Conservation (phyloP, 2,113 vertebrate species). For the Ciconia maguari region DNA sequence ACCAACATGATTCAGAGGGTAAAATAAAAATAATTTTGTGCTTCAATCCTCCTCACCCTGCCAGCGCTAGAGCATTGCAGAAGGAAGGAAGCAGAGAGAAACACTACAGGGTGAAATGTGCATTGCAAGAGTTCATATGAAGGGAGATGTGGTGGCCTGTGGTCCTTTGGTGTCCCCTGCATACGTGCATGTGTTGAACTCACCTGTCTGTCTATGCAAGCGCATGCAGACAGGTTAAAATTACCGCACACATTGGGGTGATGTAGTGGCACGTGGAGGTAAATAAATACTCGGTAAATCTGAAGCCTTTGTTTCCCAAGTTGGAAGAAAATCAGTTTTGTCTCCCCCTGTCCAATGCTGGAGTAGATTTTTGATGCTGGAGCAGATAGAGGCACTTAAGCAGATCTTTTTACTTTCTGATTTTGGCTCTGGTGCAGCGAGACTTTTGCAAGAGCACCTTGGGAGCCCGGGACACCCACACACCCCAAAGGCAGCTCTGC, state of each 20-base stretch:
- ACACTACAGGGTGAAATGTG: not conserved
- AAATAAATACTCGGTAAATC: not conserved
- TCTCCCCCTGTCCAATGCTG: not conserved
- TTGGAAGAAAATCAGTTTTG: not conserved
- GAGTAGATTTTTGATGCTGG: not conserved
- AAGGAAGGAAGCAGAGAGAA: not conserved
- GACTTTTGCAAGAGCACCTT: not conserved
- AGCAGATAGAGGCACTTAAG: not conserved
- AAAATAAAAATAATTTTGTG: not conserved
- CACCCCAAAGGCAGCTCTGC: not conserved
- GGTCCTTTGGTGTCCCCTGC: not conserved
- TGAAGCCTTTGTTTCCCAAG: not conserved
- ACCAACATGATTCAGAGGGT: not conserved
- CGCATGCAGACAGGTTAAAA: not conserved
- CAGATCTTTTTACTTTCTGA: not conserved
- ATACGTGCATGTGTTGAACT: accelerated
- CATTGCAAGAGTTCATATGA: not conserved
- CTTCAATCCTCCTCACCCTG: not conserved
- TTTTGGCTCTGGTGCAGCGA: not conserved
- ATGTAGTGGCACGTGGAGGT: not conserved
- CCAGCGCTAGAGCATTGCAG: not conserved
- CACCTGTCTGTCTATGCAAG: not conserved
- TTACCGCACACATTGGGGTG: not conserved
- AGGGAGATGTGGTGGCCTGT: not conserved
- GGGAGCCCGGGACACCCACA: not conserved